Percentiles rank a stretch among this genome's conserved stretches.
phyloP scores from a whole-genome alignment of 2,888 invertebrate genomes.

The Leptopilina drosophilae region DNA sequence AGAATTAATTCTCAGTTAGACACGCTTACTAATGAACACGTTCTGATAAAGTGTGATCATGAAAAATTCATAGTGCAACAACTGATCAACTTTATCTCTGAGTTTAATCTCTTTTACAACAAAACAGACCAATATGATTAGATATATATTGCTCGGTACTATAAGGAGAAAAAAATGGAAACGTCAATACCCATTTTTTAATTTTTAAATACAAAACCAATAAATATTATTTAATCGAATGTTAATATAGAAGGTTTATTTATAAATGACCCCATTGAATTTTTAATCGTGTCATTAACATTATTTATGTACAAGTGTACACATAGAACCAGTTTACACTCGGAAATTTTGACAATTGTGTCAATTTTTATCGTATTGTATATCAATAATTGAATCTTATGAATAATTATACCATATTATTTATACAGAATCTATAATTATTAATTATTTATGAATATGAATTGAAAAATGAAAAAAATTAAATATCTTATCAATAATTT shows the following conservation, averaged over 20 bases:
- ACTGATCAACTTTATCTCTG: slow-evolving; percentile 18
- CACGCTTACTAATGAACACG: slow-evolving; percentile 36
- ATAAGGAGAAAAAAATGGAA: background rate
- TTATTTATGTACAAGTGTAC: too few species aligned
- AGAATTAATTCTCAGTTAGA: slow-evolving; percentile 26
- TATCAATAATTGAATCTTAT: too few species aligned
- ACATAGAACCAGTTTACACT: too few species aligned
- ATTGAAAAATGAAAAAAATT: too few species aligned
- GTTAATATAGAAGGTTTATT: background rate
- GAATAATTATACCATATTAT: too few species aligned
- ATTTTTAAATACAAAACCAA: background rate
- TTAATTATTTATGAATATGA: too few species aligned
- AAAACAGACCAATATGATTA: slow-evolving; percentile 16
- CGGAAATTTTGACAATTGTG: too few species aligned
- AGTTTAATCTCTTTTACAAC: slow-evolving; percentile 5
- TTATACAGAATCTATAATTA: too few species aligned
- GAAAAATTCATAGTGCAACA: slow-evolving; percentile 23
- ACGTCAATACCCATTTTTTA: background rate
- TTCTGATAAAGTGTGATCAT: slow-evolving; percentile 20
- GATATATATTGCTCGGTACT: background rate
- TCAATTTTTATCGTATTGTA: too few species aligned
- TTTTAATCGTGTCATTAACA: background rate
- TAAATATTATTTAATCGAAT: slow-evolving; percentile 12
- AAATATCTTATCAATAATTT: too few species aligned
- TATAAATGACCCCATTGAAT: background rate